These are phyloP conservation scores for Microcebus jonahi DNA, from an alignment of 2,113 vertebrate genomes.

Conservation along the genomic window DNA sequence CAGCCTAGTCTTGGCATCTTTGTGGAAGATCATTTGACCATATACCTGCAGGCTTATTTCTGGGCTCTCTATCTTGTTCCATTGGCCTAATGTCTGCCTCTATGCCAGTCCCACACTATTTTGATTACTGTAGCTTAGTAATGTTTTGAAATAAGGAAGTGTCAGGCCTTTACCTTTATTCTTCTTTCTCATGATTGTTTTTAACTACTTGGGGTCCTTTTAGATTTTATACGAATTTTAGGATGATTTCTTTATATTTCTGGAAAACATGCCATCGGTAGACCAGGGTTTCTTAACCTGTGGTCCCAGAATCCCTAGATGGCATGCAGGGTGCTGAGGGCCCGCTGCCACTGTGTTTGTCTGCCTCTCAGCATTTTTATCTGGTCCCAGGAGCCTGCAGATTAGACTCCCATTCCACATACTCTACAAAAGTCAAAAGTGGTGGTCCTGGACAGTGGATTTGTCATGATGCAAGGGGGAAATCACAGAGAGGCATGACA, in stretches of 20 bases:
- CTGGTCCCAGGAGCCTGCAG: neutral
- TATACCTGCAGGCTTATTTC: neutral
- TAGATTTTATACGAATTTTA: neutral
- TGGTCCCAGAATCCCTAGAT: neutral
- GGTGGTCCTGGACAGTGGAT: neutral
- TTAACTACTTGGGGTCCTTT: neutral
- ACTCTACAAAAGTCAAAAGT: neutral
- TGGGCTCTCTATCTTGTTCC: neutral
- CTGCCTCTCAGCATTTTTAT: neutral
- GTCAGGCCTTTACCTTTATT: neutral
- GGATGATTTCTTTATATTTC: neutral
- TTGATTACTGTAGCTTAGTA: neutral
- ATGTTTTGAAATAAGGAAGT: constrained; percentile 10
- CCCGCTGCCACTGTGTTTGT: neutral
- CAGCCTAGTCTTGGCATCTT: neutral
- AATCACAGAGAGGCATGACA: neutral
- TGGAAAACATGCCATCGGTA: neutral
- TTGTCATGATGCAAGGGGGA: neutral
- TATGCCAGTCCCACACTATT: neutral
- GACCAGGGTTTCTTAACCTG: neutral
- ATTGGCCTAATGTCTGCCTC: neutral
- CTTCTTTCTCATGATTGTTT: neutral
- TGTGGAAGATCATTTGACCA: neutral
- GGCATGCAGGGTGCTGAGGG: neutral
- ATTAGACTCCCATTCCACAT: neutral